These are phyloP conservation scores for Macrostomum lignano DNA, from an alignment of 1,140 invertebrate species.

Conservation along the genomic window DNA sequence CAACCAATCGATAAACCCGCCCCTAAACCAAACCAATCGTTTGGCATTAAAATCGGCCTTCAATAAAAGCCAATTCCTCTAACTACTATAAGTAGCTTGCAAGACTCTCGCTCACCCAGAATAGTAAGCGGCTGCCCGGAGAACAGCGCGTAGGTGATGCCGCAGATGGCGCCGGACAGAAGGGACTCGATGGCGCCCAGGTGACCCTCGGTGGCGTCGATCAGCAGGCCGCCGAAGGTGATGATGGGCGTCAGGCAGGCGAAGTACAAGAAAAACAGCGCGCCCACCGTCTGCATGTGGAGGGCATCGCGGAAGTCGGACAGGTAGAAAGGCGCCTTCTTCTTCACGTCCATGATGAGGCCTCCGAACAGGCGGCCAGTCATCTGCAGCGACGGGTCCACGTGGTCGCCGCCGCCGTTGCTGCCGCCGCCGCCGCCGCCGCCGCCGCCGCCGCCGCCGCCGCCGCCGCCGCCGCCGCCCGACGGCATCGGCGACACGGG, in stretches of 20 bases:
- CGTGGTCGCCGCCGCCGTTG: too few relatives aligned
- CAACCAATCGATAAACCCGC: too few relatives aligned
- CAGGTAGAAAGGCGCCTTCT: conserved; percentile 51
- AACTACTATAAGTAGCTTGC: too few relatives aligned
- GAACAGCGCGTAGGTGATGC: conserved; percentile 75
- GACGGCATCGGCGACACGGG: too few relatives aligned
- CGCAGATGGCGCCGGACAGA: conserved; percentile 28
- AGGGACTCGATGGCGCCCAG: conserved; percentile 9
- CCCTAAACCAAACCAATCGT: too few relatives aligned
- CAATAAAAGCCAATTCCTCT: too few relatives aligned
- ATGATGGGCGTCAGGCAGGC: conserved; percentile 59
- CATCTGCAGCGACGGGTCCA: too few relatives aligned
- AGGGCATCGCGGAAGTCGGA: conserved; percentile 48
- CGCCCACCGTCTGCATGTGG: conserved; percentile 64
- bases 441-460: too few relatives aligned
- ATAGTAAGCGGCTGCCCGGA: conserved; percentile 89
- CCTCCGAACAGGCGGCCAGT: conserved; percentile 72
- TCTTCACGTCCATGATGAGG: conserved; percentile 55
- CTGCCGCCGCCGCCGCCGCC: too few relatives aligned
- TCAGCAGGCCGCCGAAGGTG: conserved; percentile 29
- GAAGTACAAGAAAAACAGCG: conserved; percentile 81
- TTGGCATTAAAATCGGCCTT: too few relatives aligned
- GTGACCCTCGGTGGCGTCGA: conserved; percentile 14
- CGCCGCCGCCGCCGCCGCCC: too few relatives aligned
- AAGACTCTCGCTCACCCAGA: too few relatives aligned